Evolutionary conservation across 2,113 vertebrate genomes (phyloP), one percentile per base, ranked within the genome.

Genomic region (Maylandia zebra): DNA sequence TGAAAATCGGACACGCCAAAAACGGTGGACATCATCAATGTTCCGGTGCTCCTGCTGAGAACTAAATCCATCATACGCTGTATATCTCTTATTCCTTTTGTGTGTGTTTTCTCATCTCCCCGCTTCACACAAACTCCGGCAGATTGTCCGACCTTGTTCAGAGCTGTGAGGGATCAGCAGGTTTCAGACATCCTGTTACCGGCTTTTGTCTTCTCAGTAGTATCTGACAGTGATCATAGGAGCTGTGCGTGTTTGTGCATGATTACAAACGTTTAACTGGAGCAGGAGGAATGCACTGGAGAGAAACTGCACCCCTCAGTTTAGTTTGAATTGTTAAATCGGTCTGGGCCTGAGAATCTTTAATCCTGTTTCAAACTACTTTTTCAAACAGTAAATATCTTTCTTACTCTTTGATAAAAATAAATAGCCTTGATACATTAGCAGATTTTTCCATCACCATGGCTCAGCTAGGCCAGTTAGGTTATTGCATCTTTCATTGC

Each of bases 61-160:
- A 88, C 89, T 91, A 88, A 94, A 93, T 93, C 92, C 89, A 89
- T 90, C 89, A 81, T 52, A 84, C 56, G 53, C 71, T 88, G 88
- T 90, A 43, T 90, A 82, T 82, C 43, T 86, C 79, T 48, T 16
- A 43, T 12, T 48, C 32, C 10, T 14, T 81, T 30, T 59, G 66
- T 16, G 38, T 30, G 34, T 57, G 85, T 78, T 69, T 76, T 50
- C 30, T 38, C 22, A 34, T 83, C 50, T 56, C 69, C 27, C 36
- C 9, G 2, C 45, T 76, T 7, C 79, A 13, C 56, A 48, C n/a
- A 66, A 30, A 34, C 84, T 3, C 45, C 3, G 74, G 82, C 83
- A 53, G 50, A 45, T 45, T 43, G 82, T 50, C 52, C 24, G 55
- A 78, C 82, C 71, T 76, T 12, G 79, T 32, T 85, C 27, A 10